phyloP scores from a whole-genome alignment of 2,797 vertebrate species.

The Hephaestus fuliginosus region DNA sequence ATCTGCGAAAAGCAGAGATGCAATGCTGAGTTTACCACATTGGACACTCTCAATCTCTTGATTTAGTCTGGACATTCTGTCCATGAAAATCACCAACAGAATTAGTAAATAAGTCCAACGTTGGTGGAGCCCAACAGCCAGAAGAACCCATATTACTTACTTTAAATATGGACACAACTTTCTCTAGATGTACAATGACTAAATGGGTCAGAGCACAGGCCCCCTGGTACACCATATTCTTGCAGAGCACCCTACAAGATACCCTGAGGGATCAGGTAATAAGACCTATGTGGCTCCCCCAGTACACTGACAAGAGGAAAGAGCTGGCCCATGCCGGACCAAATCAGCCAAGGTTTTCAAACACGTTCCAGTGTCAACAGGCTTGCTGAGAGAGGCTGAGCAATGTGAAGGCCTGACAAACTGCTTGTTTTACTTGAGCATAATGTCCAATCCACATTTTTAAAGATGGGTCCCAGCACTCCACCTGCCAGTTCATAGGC shows the following conservation, averaged over 20 bases:
- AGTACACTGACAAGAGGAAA: background rate
- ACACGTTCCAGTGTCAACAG: background rate
- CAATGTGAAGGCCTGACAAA: constrained; percentile 1
- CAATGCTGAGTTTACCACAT: background rate
- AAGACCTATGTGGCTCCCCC: background rate
- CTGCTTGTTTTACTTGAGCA: background rate
- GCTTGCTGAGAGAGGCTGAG: constrained; percentile 3
- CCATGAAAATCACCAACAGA: background rate
- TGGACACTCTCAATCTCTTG: background rate
- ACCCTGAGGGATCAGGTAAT: too few relatives aligned
- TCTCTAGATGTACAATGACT: background rate
- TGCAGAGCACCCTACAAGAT: background rate
- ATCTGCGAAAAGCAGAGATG: constrained; percentile 1
- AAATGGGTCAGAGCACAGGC: background rate
- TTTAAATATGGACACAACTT: background rate
- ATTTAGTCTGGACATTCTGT: background rate
- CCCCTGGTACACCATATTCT: background rate
- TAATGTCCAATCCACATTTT: constrained; percentile 6
- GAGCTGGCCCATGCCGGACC: background rate
- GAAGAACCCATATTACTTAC: background rate
- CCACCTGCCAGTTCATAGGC: constrained; percentile 20
- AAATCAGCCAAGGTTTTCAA: background rate
- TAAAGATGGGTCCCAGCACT: constrained; percentile 2
- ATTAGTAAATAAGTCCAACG: background rate
- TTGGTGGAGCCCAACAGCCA: background rate